Percentiles rank a stretch among this genome's conserved stretches.
These are phyloP conservation scores for Cottoperca gobio DNA, from an alignment of 2,797 vertebrate species.

Conservation along the genomic window DNA sequence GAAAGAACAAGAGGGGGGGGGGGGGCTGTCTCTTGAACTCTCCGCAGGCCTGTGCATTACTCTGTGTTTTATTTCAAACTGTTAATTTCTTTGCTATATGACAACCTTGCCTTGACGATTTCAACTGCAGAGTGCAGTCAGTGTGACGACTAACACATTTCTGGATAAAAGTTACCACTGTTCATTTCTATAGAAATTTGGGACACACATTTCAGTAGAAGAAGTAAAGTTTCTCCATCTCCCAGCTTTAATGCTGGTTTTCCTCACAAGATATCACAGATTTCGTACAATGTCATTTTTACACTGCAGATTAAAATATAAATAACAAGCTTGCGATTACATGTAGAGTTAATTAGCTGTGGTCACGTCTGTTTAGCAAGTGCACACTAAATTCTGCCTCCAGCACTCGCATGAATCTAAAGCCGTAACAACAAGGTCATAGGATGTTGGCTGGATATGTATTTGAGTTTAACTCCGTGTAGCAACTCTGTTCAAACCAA, in stretches of 20 bases:
- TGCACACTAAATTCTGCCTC: conserved; percentile 51
- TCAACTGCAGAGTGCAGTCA: conserved; percentile 78
- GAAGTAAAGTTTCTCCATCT: conserved; percentile 23
- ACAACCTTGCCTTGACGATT: conserved; percentile 84
- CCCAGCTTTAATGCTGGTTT: conserved; percentile 55
- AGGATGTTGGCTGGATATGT: conserved; percentile 72
- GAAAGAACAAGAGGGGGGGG: neutral
- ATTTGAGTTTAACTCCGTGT: conserved; percentile 61
- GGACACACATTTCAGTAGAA: conserved; percentile 28
- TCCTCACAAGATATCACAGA: conserved; percentile 27
- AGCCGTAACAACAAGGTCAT: conserved; percentile 56
- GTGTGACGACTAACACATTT: conserved; percentile 61
- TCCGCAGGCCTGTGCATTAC: conserved; percentile 60
- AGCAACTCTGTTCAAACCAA: conserved; percentile 68
- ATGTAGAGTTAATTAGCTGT: conserved; percentile 33
- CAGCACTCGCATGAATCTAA: conserved; percentile 47
- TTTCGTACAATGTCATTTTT: conserved; percentile 14
- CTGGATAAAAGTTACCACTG: conserved; percentile 30
- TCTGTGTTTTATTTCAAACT: conserved; percentile 74
- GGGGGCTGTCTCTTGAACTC: conserved; percentile 32
- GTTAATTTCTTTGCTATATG: conserved; percentile 76
- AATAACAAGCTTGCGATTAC: conserved; percentile 46
- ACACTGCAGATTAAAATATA: conserved; percentile 37
- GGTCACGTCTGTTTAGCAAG: conserved; percentile 51
- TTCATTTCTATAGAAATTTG: conserved; percentile 41